phyloP scores from a whole-genome alignment of 2,888 invertebrate genomes.

The Hedya salicella region DNA sequence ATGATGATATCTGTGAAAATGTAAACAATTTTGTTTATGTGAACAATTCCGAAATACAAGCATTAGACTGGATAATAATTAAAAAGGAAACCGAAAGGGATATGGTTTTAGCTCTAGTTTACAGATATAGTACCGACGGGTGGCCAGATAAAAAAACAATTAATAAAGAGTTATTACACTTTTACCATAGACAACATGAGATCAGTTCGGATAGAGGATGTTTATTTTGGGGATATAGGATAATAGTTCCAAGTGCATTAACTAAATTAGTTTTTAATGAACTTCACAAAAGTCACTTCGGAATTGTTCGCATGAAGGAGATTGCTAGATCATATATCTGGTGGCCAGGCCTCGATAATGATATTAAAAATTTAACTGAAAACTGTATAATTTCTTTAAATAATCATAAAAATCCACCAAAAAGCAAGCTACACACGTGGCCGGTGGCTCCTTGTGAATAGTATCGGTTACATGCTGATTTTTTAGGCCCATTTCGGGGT shows the following conservation, averaged over 20 bases:
- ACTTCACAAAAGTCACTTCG: conserved; percentile 21
- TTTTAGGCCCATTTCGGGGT: neutral
- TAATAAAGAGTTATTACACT: conserved; percentile 8
- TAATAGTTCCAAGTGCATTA: conserved; percentile 1
- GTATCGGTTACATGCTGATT: conserved; percentile 13
- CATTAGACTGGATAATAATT: neutral
- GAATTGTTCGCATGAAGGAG: conserved; percentile 14
- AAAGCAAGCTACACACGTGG: conserved; percentile 1
- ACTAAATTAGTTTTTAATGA: neutral
- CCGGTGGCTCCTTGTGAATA: neutral
- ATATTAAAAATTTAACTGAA: conserved; percentile 3
- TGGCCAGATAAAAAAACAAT: conserved; percentile 7
- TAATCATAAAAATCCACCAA: conserved; percentile 1
- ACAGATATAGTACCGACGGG: conserved; percentile 1
- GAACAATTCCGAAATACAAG: neutral
- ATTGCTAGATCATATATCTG: conserved; percentile 14
- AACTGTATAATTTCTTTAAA: conserved; percentile 1
- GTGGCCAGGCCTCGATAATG: conserved; percentile 14
- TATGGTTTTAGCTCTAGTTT: neutral
- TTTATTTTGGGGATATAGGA: conserved; percentile 9
- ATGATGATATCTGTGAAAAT: neutral
- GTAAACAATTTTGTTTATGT: neutral
- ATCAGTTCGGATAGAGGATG: conserved; percentile 12
- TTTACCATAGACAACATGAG: neutral
- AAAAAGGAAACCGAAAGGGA: conserved; percentile 2